phyloP scores from a whole-genome alignment of 2,888 invertebrate genomes.

The Terebella lapidaria region DNA sequence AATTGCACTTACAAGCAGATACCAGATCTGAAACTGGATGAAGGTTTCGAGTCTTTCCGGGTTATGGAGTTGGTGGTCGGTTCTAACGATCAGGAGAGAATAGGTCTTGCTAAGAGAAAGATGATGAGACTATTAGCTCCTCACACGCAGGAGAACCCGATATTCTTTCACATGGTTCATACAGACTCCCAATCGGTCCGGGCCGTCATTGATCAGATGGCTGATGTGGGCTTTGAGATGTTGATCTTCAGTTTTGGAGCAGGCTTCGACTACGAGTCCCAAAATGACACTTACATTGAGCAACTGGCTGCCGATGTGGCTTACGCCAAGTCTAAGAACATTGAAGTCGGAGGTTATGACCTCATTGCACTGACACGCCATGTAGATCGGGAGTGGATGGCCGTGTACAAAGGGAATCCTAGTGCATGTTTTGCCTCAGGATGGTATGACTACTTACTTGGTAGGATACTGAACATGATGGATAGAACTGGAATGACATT shows the following conservation, averaged over 20 bases:
- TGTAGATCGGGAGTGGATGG: slow-evolving; percentile 18
- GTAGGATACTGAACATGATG: slow-evolving; percentile 15
- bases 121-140: slow-evolving; percentile 24
- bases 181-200: slow-evolving; percentile 8
- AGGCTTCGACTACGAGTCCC: slow-evolving; percentile 24
- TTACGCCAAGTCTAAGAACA: slow-evolving; percentile 23
- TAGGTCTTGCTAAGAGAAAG: slow-evolving; percentile 15
- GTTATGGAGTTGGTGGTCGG: slow-evolving; percentile 23
- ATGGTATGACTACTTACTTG: slow-evolving; percentile 24
- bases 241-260: slow-evolving; percentile 27
- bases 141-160: slow-evolving; percentile 27
- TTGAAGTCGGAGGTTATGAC: slow-evolving; percentile 30
- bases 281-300: slow-evolving; percentile 19
- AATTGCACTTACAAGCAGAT: slow-evolving; percentile 19
- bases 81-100: slow-evolving; percentile 21
- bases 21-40: slow-evolving; percentile 1
- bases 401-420: slow-evolving; percentile 8
- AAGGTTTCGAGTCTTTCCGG: slow-evolving; percentile 18
- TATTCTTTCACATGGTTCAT: slow-evolving; percentile 26
- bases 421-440: slow-evolving; percentile 26
- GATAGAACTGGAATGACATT: slow-evolving; percentile 22
- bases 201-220: slow-evolving; percentile 23
- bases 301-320: slow-evolving; percentile 14
- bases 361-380: slow-evolving; percentile 20
- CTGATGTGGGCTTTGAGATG: slow-evolving; percentile 30